These are phyloP conservation scores for Pseudomugil gertrudae DNA, from an alignment of 2,797 vertebrate genomes.

Conservation along the genomic window DNA sequence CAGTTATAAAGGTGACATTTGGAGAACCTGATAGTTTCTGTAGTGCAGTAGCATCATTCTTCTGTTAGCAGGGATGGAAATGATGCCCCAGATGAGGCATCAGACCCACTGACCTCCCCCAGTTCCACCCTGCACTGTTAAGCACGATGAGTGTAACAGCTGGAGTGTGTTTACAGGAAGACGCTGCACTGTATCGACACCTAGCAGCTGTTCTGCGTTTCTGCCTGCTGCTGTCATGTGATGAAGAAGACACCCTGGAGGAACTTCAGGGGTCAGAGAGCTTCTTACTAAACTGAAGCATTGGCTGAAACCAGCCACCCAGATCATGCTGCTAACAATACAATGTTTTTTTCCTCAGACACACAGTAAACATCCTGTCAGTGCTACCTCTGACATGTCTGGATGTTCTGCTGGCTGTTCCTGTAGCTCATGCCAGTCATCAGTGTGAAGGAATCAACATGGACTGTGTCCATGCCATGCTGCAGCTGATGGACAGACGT, in stretches of 20 bases:
- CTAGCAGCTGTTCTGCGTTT: constrained; percentile 77
- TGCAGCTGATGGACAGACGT: constrained; percentile 77
- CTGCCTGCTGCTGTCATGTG: constrained; percentile 74
- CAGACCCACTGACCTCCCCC: not conserved
- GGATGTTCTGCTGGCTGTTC: constrained; percentile 75
- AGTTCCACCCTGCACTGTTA: not conserved
- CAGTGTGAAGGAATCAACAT: constrained; percentile 80
- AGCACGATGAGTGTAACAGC: not conserved
- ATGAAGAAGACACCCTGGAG: constrained; percentile 71
- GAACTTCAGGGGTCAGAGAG: constrained; percentile 76
- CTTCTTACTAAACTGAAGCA: too few species aligned
- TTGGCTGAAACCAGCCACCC: too few species aligned
- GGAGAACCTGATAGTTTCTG: too few species aligned
- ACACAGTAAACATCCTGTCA: constrained; percentile 80
- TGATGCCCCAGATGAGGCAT: too few species aligned
- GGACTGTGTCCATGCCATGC: constrained; percentile 80
- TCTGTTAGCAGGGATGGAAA: too few species aligned
- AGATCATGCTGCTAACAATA: not conserved
- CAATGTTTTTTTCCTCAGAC: constrained; percentile 40
- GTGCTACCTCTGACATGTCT: constrained; percentile 79
- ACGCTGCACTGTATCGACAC: constrained; percentile 76
- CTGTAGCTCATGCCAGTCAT: constrained; percentile 54
- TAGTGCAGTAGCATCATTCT: too few species aligned
- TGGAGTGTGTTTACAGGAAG: constrained; percentile 63
- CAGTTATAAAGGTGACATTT: too few species aligned